Evolutionary conservation across 2,797 vertebrate genomes (phyloP), one percentile per base, ranked within the genome.

Genomic region (Hoplostethus mediterraneus): DNA sequence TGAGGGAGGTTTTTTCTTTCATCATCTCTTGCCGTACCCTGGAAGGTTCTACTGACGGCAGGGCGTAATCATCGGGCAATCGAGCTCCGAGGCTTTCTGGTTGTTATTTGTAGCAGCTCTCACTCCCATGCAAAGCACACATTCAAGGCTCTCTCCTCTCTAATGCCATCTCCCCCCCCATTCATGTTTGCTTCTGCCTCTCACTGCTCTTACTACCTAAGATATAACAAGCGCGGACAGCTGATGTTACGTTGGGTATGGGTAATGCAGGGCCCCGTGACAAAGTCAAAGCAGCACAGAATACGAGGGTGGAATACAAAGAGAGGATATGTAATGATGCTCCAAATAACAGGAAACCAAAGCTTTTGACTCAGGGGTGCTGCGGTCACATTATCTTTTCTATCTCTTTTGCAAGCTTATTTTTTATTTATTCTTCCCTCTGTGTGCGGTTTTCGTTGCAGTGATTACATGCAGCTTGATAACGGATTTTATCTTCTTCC

Each of bases 211-310:
- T 72, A 76, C 73, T 67, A 58, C 65, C 6, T 49, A 48, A 62
- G 73, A 64, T 45, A 42, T 79, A 86, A 87, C 79, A 65, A 73
- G 71, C 16, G 1, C 67, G 68, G 87, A 70, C 82, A 82, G 83
- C 48, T 9, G 49, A 76, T 77, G 81, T 79, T 67, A 14, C 62
- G 70, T 80, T 28, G 58, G 73, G 82, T 82, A 66, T 86, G 66
- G 59, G 80, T 56, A 59, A 84, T 71, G 68, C 63, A 3, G 61
- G 47, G 36, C 21, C 59, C 21, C 58, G 83, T 78, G 74, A 83
- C 21, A 79, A 81, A 87, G 73, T 60, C 52, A 16, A 25, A 80
- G 65, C 68, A 28, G 38, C 75, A 78, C 62, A 64, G 56, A 55
- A 67, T 59, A 67, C 54, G 59, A 52, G 56, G 67, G 71, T 70